Evolutionary conservation across 2,113 vertebrate species (phyloP), one percentile per base, ranked within the genome.

Genomic region (Rhinoderma darwinii): DNA sequence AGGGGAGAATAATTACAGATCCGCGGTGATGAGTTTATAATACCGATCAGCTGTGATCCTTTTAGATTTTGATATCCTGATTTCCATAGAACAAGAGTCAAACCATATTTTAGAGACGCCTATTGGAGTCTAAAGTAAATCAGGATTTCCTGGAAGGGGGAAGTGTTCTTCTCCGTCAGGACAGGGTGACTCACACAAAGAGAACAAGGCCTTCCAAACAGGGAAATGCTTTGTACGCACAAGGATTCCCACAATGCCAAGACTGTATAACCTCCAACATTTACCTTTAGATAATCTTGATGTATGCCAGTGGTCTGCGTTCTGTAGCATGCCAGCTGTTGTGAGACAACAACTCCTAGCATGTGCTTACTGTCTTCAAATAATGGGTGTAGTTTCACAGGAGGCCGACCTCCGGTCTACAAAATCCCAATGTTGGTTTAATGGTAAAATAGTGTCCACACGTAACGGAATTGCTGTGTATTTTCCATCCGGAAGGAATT

Each of bases 161-260:
- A 32, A 59, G 47, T 15, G 30, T 37, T 32, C 44, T 17, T 56
- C 11, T 43, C 4, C 44, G 25, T 43, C 37, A 43, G 56, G 79
- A 63, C 15, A 10, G 35, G 56, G 59, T 82, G 80, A 66, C 35
- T 63, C 79, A 43, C 27, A 81, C 56, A n/a, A 22, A 22, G 56
- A 68, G 80, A 68, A 82, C 80, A 82, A 82, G 68, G 39, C 61
- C n/a, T 47, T 22, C 59, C 30, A 10, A 30, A 44, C 37, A 10
- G 56, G 79, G 59, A 82, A 82, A 82, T 43, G 56, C 17, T 59
- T 27, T 47, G 5, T 66, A 30, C 56, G 14, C 5, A 82, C 20
- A 63, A 18, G 18, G 1, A n/a, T 3, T 27, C 11, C 73, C 22
- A 51, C 3, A 8, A 9, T 20, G 15, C 37, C 12, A n/a, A 27